phyloP scores from a whole-genome alignment of 2,113 vertebrate genomes.

The Gasterosteus nipponicus region DNA sequence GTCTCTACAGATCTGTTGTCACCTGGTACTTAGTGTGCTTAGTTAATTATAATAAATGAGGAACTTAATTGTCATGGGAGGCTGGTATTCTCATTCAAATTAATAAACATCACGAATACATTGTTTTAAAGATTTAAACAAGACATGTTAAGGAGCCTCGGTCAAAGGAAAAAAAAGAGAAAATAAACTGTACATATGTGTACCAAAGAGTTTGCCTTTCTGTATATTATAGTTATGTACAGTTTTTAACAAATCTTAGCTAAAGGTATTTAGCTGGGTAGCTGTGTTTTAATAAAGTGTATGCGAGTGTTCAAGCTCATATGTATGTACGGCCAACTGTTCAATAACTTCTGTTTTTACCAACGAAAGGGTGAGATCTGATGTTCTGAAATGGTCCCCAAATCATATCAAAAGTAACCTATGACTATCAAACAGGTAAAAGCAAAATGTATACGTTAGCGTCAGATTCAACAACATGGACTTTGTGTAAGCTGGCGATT shows the following conservation, averaged over 20 bases:
- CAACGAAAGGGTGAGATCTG: constrained; percentile 49
- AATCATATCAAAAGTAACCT: constrained; percentile 51
- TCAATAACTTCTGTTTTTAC: constrained; percentile 61
- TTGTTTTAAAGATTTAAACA: constrained; percentile 66
- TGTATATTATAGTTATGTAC: constrained; percentile 87
- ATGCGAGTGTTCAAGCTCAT: constrained; percentile 72
- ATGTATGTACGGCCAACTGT: constrained; percentile 64
- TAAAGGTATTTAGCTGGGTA: constrained; percentile 82
- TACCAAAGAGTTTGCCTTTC: constrained; percentile 87
- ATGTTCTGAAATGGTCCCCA: constrained; percentile 53
- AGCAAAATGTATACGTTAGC: constrained; percentile 34
- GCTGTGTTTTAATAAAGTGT: constrained; percentile 83
- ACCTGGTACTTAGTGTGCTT: constrained; percentile 55
- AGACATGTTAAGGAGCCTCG: constrained; percentile 60
- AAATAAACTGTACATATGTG: constrained; percentile 82
- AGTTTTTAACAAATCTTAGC: constrained; percentile 85
- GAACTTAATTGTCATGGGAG: constrained; percentile 61
- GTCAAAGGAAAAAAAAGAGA: constrained; percentile 49
- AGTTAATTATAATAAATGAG: constrained; percentile 40
- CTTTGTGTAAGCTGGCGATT: constrained; percentile 53
- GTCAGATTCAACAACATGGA: constrained; percentile 50
- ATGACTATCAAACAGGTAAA: constrained; percentile 46
- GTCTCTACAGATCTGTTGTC: constrained; percentile 32
- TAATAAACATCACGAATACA: constrained; percentile 67
- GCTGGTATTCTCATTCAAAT: constrained; percentile 71